These are phyloP conservation scores for Lineus longissimus DNA, from an alignment of 1,140 invertebrate genomes.

Conservation along the genomic window DNA sequence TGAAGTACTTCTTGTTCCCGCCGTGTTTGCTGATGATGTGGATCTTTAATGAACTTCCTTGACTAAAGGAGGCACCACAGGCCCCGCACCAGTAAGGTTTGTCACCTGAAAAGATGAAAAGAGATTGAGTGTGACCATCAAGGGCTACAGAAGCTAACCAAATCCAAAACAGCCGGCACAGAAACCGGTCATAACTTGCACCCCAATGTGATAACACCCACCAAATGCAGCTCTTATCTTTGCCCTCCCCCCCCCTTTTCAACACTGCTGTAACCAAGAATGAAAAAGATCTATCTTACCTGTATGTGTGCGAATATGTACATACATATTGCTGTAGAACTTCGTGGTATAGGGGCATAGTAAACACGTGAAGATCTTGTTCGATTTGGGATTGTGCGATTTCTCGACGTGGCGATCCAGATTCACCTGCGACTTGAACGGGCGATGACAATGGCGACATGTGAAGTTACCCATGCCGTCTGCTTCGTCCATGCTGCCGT, in stretches of 20 bases:
- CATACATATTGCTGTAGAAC: conserved; percentile 8
- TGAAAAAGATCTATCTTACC: background rate
- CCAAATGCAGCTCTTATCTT: no score
- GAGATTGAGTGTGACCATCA: no score
- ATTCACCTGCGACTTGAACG: conserved; percentile 4
- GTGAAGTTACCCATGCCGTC: background rate
- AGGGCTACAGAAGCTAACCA: no score
- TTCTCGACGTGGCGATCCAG: conserved; percentile 2
- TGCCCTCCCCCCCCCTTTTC: no score
- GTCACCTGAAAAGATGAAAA: conserved; percentile 31
- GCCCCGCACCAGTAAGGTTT: conserved; percentile 48
- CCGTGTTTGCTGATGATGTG: conserved; percentile 51
- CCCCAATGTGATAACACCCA: no score
- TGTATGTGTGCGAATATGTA: conserved; percentile 4
- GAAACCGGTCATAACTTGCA: no score
- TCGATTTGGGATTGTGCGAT: background rate
- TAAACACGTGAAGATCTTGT: conserved; percentile 6
- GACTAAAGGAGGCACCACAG: conserved; percentile 48
- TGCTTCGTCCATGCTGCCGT: no score
- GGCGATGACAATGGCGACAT: conserved; percentile 4
- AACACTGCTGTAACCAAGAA: no score
- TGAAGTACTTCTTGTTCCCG: conserved; percentile 48
- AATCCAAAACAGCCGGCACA: no score
- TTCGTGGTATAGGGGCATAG: conserved; percentile 2
- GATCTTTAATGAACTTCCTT: conserved; percentile 48